Conservation (phyloP, 2,113 vertebrate genomes). For the Anhinga anhinga region DNA sequence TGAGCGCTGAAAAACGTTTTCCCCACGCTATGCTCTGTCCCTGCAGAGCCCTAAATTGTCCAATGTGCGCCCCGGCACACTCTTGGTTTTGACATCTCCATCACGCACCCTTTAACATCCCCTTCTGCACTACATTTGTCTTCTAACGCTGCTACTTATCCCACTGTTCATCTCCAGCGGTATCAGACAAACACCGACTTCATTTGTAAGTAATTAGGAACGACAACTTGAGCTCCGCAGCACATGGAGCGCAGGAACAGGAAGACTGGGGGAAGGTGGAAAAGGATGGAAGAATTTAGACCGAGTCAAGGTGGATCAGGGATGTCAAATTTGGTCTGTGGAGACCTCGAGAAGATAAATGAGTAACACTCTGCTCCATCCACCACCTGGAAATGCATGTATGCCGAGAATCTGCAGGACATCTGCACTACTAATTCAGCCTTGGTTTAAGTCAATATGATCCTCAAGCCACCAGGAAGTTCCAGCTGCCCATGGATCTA, state of each 20-base stretch:
- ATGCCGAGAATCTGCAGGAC: not conserved
- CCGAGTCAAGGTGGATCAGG: not conserved
- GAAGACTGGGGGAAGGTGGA: not conserved
- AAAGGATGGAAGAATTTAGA: not conserved
- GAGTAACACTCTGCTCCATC: not conserved
- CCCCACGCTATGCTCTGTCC: rapidly evolving
- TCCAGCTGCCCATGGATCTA: not conserved
- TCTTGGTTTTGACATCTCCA: not conserved
- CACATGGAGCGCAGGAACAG: not conserved
- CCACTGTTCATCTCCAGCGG: not conserved
- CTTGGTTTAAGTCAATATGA: not conserved
- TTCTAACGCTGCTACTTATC: not conserved
- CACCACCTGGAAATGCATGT: not conserved
- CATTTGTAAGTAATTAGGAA: not conserved
- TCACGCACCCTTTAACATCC: not conserved
- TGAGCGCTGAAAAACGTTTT: not conserved
- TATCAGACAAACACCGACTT: not conserved
- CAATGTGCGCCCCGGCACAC: rapidly evolving
- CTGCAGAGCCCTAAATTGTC: not conserved
- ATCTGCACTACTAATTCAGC: not conserved
- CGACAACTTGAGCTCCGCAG: not conserved
- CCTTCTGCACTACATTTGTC: not conserved
- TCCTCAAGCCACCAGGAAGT: not conserved
- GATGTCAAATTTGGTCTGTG: not conserved
- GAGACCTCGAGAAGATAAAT: not conserved